These are phyloP conservation scores for Arctocebus calabarensis DNA, from an alignment of 2,797 vertebrate species.

Conservation along the genomic window DNA sequence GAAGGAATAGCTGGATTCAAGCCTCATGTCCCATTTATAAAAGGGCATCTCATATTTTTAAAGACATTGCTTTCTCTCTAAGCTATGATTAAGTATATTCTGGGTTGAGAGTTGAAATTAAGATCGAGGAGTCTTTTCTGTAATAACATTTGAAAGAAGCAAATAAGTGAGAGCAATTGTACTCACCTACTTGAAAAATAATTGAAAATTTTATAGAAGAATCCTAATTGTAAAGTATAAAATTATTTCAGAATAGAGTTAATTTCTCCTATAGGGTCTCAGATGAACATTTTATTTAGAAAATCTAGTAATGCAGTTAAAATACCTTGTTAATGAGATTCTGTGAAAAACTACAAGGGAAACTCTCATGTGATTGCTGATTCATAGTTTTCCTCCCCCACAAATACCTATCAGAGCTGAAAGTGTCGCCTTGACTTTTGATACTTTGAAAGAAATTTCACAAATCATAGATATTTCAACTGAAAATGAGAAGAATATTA, in stretches of 20 bases:
- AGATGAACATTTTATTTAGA: background rate
- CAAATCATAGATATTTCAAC: background rate
- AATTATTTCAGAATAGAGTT: background rate
- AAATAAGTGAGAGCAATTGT: background rate
- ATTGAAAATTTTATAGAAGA: background rate
- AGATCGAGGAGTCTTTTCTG: background rate
- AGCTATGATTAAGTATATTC: background rate
- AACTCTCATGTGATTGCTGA: background rate
- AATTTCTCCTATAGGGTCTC: no score
- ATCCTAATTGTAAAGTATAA: background rate
- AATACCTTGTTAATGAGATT: background rate
- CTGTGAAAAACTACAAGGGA: background rate
- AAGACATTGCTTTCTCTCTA: background rate
- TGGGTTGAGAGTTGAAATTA: background rate
- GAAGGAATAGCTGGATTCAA: background rate
- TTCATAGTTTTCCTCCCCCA: background rate
- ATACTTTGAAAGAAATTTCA: background rate
- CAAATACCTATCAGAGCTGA: background rate
- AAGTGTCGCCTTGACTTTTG: background rate
- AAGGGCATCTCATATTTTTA: background rate
- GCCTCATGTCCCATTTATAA: background rate
- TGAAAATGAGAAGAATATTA: background rate
- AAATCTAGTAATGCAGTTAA: background rate
- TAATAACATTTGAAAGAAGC: background rate
- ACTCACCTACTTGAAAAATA: background rate